Conservation (phyloP, 2,797 vertebrate genomes). For the Myripristis murdjan region DNA sequence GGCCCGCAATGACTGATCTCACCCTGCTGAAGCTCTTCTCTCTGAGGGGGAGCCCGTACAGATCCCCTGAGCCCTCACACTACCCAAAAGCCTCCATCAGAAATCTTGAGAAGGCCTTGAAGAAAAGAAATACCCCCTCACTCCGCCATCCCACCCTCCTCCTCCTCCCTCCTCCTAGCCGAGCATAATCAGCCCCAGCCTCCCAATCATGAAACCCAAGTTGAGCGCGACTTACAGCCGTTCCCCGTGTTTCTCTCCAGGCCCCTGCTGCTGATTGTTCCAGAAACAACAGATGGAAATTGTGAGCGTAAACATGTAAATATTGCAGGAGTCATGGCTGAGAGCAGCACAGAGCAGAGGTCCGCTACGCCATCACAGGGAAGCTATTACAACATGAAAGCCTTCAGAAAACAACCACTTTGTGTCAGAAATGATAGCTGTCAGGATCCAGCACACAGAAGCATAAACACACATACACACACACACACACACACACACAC, state of each 20-base stretch:
- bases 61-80: slow-evolving; percentile 51
- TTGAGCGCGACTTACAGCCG: slow-evolving; percentile 80
- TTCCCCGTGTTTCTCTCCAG: slow-evolving; percentile 72
- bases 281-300: slow-evolving; percentile 90
- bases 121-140: slow-evolving; percentile 72
- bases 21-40: slow-evolving; percentile 60
- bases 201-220: slow-evolving; percentile 87
- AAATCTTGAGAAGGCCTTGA: slow-evolving; percentile 82
- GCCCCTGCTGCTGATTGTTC: slow-evolving; percentile 85
- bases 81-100: slow-evolving; percentile 53
- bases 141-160: slow-evolving; percentile 8
- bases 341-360: slow-evolving; percentile 62
- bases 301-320: slow-evolving; percentile 89
- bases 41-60: slow-evolving; percentile 48
- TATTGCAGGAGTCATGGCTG: slow-evolving; percentile 82
- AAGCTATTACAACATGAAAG: slow-evolving; percentile 76
- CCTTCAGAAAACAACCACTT: slow-evolving; percentile 75
- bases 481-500: no score
- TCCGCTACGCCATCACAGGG: slow-evolving; percentile 61
- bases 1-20: slow-evolving; percentile 61
- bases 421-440: slow-evolving; percentile 77
- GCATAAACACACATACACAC: slow-evolving; percentile 61
- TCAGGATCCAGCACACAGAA: slow-evolving; percentile 70
- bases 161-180: slow-evolving; percentile 27
- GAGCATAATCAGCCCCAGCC: slow-evolving; percentile 86